Base-by-base conservation (phyloP, 2,888 invertebrate species). In the Crepidodera aurea region DNA sequence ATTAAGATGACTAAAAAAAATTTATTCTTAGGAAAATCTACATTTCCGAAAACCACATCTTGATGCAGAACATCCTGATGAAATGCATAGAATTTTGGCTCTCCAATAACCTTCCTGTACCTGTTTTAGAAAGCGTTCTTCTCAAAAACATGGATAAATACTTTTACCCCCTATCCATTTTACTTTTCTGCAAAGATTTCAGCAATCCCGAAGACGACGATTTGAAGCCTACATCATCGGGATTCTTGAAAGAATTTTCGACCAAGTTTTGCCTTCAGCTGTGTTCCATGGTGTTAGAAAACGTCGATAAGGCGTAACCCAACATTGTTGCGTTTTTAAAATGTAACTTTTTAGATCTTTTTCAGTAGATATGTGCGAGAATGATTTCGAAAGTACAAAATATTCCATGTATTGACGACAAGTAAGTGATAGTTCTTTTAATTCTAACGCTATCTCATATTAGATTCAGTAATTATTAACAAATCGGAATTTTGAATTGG, bases 181-280 rank as follows among this genome's bases (percentile, higher is more conserved):
- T 82, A 54, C 68, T 82, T 55, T 82, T 82, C 73, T 82, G 82
- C 66, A 82, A 82, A 64, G 79, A 81, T 71, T 81, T 81, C 64
- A 78, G 76, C 62, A 66, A 68, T 50, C 39, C 48, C 10, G 67
- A 70, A 8, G 72, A 73, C 22, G 63, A 69, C 6, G 63, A 68
- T n/a, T 64, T 70, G 44, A 72, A 74, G 34, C 70, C 77, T 16
- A 78, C 74, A 56, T 80, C 80, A n/a, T 79, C 79, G 6, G 76
- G 78, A 39, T 82, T 82, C 72, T 68, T 82, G 40, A 82, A 81
- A 69, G 78, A 82, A 62, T 81, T 82, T 69, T 81, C 81, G 3
- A 81, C 81, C 5, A 82, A 82, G 72, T 82, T 82, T 75, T 82
- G 82, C 71, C 76, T 82, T 67, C 81, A 82, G 67, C 69, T 82